Percentiles rank a stretch among this genome's conserved stretches.
Evolutionary conservation across 2,888 invertebrate species (phyloP).

Genomic region (Drosophila rellima): DNA sequence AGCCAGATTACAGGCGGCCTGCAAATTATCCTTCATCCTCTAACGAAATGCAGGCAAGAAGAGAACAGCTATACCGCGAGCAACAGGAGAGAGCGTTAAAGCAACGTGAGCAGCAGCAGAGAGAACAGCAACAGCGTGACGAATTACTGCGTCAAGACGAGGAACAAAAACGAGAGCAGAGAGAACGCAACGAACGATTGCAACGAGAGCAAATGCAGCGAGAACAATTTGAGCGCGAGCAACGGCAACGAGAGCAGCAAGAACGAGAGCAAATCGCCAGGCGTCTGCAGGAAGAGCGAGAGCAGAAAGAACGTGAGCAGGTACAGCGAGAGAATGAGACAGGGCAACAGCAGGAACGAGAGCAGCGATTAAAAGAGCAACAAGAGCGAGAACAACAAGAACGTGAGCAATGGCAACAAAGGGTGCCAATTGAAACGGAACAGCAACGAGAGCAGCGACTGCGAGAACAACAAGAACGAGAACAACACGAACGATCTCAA

Average conservation of each 20-base stretch:
- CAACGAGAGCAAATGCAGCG: constrained; percentile 25
- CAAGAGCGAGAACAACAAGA: constrained; percentile 31
- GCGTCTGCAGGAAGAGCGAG: constrained; percentile 21
- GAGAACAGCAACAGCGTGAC: constrained; percentile 33
- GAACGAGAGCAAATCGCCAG: constrained; percentile 27
- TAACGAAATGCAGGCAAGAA: not conserved
- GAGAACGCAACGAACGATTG: constrained; percentile 24
- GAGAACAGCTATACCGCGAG: constrained; percentile 23
- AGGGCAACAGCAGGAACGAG: constrained; percentile 14
- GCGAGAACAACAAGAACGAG: constrained; percentile 18
- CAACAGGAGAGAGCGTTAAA: constrained; percentile 25
- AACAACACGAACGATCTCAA: constrained; percentile 26
- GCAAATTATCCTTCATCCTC: not conserved
- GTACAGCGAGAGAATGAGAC: constrained; percentile 27
- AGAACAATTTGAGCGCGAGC: constrained; percentile 35
- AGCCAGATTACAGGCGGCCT: constrained; percentile 6
- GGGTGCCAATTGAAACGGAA: constrained; percentile 15
- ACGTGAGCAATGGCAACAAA: constrained; percentile 21
- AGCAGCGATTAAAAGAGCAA: constrained; percentile 27
- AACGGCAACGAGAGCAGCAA: constrained; percentile 24
- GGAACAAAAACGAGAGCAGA: constrained; percentile 29
- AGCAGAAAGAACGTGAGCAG: constrained; percentile 29
- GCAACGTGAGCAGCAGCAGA: constrained; percentile 17
- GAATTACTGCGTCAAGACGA: constrained; percentile 32
- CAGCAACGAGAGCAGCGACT: constrained; percentile 21